Evolutionary conservation across 2,113 vertebrate genomes (phyloP).

Genomic region (Cinclus mexicanus): DNA sequence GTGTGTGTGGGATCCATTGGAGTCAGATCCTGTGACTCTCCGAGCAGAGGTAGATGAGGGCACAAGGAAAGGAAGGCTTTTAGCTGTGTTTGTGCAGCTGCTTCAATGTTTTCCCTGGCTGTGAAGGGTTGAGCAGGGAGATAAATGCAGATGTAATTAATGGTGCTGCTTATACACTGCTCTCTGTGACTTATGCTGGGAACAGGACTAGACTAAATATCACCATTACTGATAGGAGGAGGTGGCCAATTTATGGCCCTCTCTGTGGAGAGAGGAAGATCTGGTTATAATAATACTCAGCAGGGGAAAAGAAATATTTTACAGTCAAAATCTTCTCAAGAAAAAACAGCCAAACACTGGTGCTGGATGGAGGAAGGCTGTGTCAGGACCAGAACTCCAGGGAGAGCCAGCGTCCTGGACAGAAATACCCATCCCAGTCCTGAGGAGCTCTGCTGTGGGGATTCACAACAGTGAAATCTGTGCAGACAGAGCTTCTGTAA

Average conservation of each 20-base stretch:
- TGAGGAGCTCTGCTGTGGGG: not conserved
- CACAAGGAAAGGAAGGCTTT: not conserved
- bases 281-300: conserved; percentile 16
- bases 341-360: not conserved
- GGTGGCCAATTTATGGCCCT: not conserved
- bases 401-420: not conserved
- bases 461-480: not conserved
- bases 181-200: not conserved
- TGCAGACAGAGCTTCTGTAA: not conserved
- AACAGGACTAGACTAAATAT: conserved; percentile 52
- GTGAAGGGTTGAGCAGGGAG: not conserved
- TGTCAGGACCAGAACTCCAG: rapidly evolving
- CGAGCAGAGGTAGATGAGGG: not conserved
- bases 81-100: not conserved
- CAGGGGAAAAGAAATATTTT: not conserved
- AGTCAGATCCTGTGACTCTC: not conserved
- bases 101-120: not conserved
- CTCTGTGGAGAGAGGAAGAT: not conserved
- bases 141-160: conserved; percentile 24
- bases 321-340: not conserved
- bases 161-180: not conserved
- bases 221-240: not conserved
- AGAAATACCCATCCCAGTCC: not conserved
- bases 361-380: not conserved
- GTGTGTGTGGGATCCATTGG: not conserved